Base-by-base conservation (phyloP, 2,113 vertebrate genomes). In the Sinocyclocheilus maitianheensis region DNA sequence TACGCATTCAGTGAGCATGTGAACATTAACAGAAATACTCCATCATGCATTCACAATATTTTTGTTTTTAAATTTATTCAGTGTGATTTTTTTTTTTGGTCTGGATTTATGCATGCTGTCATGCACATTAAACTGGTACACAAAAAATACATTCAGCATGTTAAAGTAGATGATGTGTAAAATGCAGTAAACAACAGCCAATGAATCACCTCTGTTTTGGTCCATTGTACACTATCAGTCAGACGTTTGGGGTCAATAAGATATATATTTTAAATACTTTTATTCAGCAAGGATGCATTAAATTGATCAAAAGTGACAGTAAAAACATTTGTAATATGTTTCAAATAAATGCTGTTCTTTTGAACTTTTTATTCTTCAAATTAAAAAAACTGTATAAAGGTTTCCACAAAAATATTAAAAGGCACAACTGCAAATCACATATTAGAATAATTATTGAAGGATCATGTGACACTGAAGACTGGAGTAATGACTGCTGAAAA, bases 11-110 rank as follows among this genome's bases (percentile, higher is more conserved):
- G 26, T 26, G 26, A 26, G 26, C 26, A 26, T 26, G 26, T 26
- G 26, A 26, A 26, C 16, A 53, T 72, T 72, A 83, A 83, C 63
- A 69, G 63, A 72, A 72, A 83, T 72, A 18, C 40, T 67, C 58
- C 22, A 37, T 65, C 7, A 10, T 46, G n/a, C n/a, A 11, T 48
- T 48, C 2, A 12, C 10, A 12, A 48, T 3, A 30, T 34, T 48
- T 48, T 48, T 46, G 0, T 10, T 46, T 48, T 48, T 48, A 12
- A 48, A 20, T 46, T n/a, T 5, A 14, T 80, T 80, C 4, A 51
- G 0, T 51, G 40, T 82, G 12, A 12, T 48, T 48, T 55, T 55
- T 18, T 18, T n/a, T 34, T 6, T 34, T 51, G 11, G 26, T 55
- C 26, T 83, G 65, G 24, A 16, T 58, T 16, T 12, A 55, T 81